Evolutionary conservation across 64 coral and sea anemone genomes (phyloP).

Genomic region (Pocillopora damicornis): DNA sequence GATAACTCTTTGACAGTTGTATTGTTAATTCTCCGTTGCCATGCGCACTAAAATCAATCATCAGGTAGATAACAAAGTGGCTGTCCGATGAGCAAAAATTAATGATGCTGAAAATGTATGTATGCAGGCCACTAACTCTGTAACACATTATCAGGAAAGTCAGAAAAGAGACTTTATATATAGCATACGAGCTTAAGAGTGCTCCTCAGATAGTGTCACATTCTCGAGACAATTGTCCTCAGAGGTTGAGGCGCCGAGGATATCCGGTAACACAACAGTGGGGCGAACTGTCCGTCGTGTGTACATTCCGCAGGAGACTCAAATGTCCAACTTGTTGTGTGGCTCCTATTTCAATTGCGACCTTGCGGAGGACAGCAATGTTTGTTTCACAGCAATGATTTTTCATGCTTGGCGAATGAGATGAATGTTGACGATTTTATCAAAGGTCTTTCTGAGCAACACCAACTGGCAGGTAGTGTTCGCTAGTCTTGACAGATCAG

Average conservation of each 20-base stretch:
- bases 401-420: background rate
- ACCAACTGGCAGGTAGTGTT: slow-evolving; percentile 61
- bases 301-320: slow-evolving; percentile 66
- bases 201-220: background rate
- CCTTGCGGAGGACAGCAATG: slow-evolving; percentile 33
- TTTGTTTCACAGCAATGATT: slow-evolving; percentile 32
- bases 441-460: slow-evolving; percentile 34
- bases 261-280: slow-evolving; percentile 36
- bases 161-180: background rate
- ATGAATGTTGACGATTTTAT: slow-evolving; percentile 58
- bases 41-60: slow-evolving; percentile 9
- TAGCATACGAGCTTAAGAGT: background rate
- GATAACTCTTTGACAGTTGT: slow-evolving; percentile 6
- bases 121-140: background rate
- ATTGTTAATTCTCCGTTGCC: slow-evolving; percentile 16
- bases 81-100: background rate
- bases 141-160: background rate
- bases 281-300: slow-evolving; percentile 47
- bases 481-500: background rate
- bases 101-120: background rate
- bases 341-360: slow-evolving; percentile 67
- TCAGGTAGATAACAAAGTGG: background rate
- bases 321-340: slow-evolving; percentile 66
- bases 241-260: slow-evolving; percentile 28
- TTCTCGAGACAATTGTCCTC: slow-evolving; percentile 5